Evolutionary conservation across 2,113 vertebrate species (phyloP).

Genomic region (Alexandromys fortis): DNA sequence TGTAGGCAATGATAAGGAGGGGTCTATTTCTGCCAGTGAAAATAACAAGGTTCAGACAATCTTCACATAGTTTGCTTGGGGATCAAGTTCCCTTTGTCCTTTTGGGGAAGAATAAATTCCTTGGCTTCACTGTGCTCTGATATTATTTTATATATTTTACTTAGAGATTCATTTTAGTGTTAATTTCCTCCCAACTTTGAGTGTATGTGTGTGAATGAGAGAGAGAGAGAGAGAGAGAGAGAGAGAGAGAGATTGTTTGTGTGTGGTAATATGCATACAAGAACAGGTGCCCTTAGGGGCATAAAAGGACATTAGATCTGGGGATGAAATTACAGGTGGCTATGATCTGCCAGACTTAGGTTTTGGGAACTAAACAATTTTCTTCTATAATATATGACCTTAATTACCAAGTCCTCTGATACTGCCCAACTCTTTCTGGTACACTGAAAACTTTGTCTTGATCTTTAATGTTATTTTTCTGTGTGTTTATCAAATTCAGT

Average conservation of each 20-base stretch:
- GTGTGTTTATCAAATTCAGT: neutral
- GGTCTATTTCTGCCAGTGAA: neutral
- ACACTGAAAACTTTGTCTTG: neutral
- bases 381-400: neutral
- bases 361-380: neutral
- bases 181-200: neutral
- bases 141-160: slow-evolving; percentile 3
- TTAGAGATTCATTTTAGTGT: neutral
- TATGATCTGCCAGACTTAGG: neutral
- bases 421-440: neutral
- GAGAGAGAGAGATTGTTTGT: neutral
- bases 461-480: neutral
- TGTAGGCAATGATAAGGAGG: neutral
- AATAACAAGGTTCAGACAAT: neutral
- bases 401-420: too few relatives aligned
- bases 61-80: neutral
- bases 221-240: neutral
- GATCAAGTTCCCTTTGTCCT: neutral
- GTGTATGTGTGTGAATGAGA: neutral
- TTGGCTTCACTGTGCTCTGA: neutral
- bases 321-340: neutral
- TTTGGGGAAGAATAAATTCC: neutral
- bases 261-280: too few relatives aligned
- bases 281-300: too few relatives aligned
- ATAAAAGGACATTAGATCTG: neutral